Percentiles rank a stretch among this genome's conserved stretches.
These are phyloP conservation scores for Polyommatus iphigenia DNA, from an alignment of 2,888 invertebrate genomes.

Conservation along the genomic window DNA sequence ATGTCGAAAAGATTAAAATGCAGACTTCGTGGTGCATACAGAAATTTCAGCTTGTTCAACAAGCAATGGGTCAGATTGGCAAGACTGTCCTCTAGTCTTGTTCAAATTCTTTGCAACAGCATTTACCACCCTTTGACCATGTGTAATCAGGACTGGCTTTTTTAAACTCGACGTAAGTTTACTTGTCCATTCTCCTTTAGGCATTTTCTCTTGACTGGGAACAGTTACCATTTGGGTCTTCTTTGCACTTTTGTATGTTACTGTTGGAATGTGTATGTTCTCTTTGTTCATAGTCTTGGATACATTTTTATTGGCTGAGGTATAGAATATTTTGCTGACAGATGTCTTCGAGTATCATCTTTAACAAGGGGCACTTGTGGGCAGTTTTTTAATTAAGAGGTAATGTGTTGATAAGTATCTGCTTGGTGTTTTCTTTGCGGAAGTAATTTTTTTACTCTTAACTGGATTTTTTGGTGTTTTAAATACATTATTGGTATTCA, in stretches of 20 bases:
- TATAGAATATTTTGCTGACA: constrained; percentile 54
- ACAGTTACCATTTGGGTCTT: constrained; percentile 61
- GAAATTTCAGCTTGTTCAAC: constrained; percentile 64
- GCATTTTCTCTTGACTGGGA: constrained; percentile 55
- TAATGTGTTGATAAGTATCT: constrained; percentile 58
- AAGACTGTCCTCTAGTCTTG: constrained; percentile 58
- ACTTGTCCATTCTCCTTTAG: constrained; percentile 55
- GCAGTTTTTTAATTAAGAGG: constrained; percentile 60
- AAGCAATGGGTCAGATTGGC: constrained; percentile 50
- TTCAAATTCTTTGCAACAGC: constrained; percentile 45
- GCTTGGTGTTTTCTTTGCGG: constrained; percentile 51
- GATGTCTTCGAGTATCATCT: constrained; percentile 58
- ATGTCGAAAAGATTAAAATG: constrained; percentile 43
- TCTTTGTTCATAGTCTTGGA: constrained; percentile 52
- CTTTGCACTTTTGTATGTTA: constrained; percentile 64
- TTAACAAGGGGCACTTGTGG: constrained; percentile 59
- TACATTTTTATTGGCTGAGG: constrained; percentile 51
- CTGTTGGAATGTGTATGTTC: constrained; percentile 53
- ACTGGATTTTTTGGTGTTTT: constrained; percentile 55
- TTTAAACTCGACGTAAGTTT: constrained; percentile 53
- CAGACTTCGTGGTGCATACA: constrained; percentile 60
- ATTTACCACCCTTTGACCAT: constrained; percentile 54
- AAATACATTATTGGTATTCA: constrained; percentile 41
- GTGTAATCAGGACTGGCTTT: constrained; percentile 58
- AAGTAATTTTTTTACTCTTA: constrained; percentile 48